Conservation (phyloP, 2,888 invertebrate species). For the Baronia brevicornis region DNA sequence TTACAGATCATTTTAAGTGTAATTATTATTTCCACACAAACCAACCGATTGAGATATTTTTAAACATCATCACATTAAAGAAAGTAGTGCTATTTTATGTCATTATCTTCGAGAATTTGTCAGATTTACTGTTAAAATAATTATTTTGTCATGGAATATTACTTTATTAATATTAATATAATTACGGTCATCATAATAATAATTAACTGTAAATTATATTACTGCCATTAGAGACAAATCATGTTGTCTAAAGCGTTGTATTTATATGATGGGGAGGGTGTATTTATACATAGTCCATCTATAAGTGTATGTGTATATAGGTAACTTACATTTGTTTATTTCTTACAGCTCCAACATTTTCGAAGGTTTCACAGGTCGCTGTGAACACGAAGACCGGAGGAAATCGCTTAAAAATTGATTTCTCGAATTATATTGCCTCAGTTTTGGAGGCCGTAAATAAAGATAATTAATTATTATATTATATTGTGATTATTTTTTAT, state of each 20-base stretch:
- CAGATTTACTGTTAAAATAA: too few relatives aligned
- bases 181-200: not conserved
- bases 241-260: too few relatives aligned
- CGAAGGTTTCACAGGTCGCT: conserved; percentile 75
- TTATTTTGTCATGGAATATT: too few relatives aligned
- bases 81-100: too few relatives aligned
- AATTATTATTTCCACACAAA: too few relatives aligned
- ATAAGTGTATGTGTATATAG: too few relatives aligned
- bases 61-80: too few relatives aligned
- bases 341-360: conserved; percentile 75
- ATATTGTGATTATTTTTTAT: conserved; percentile 17
- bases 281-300: too few relatives aligned
- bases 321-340: conserved; percentile 13
- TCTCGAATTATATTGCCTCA: conserved; percentile 62
- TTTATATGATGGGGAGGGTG: too few relatives aligned
- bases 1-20: too few relatives aligned
- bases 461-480: conserved; percentile 27
- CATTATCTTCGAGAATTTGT: conserved; percentile 9
- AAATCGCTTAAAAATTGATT: conserved; percentile 75
- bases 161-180: not conserved
- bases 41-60: too few relatives aligned
- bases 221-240: too few relatives aligned
- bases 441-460: conserved; percentile 56
- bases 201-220: conserved; percentile 10
- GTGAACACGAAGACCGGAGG: conserved; percentile 76